A percentile compares a stretch with the other conserved stretches of the same genome.
Conservation (phyloP, 2,113 vertebrate genomes). For the Pleuronectes platessa region DNA sequence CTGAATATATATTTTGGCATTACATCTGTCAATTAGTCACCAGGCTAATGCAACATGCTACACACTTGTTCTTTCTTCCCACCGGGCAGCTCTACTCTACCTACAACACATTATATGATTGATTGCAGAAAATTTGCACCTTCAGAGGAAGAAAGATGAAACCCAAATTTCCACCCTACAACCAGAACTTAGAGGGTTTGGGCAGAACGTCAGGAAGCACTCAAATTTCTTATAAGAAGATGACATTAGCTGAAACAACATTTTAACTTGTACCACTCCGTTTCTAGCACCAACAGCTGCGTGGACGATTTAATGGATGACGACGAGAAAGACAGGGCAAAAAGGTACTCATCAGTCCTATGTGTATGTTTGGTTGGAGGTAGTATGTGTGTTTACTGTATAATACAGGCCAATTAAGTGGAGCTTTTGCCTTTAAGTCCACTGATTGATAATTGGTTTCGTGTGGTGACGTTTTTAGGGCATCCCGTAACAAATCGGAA, state of each 20-base stretch:
- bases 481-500: conserved; percentile 86
- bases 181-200: too few relatives aligned
- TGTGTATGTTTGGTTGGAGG: neutral
- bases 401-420: neutral
- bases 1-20: too few relatives aligned
- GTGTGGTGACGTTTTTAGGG: conserved; percentile 74
- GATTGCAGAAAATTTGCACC: too few relatives aligned
- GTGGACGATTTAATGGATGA: conserved; percentile 93
- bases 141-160: too few relatives aligned
- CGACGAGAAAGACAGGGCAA: conserved; percentile 94
- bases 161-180: too few relatives aligned
- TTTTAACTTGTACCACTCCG: conserved; percentile 36
- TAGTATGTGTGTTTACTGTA: neutral
- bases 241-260: neutral
- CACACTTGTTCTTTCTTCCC: too few relatives aligned
- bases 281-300: conserved; percentile 85
- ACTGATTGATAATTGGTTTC: conserved; percentile 17
- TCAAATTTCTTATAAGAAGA: neutral
- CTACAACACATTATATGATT: too few relatives aligned
- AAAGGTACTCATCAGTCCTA: conserved; percentile 82
- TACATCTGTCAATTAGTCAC: too few relatives aligned
- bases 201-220: too few relatives aligned
- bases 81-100: too few relatives aligned
- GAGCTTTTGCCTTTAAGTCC: neutral
- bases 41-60: too few relatives aligned